These are phyloP conservation scores for Melinopterus prodromus DNA, from an alignment of 2,888 invertebrate species.

Conservation along the genomic window DNA sequence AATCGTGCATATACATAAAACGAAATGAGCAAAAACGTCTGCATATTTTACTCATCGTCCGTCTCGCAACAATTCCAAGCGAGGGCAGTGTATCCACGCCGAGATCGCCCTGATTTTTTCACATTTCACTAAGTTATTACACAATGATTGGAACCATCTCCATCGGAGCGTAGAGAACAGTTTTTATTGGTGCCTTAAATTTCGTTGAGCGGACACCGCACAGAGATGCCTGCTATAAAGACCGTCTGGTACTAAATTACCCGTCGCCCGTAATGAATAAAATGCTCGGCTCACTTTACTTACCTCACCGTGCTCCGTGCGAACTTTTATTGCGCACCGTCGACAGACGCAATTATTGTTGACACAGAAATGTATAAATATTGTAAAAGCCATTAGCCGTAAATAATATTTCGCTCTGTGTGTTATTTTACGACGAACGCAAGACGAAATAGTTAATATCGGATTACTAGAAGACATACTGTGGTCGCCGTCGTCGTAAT, in stretches of 20 bases:
- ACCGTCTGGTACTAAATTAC: not conserved
- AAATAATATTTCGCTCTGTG: not conserved
- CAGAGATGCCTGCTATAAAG: not conserved
- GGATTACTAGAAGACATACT: not conserved
- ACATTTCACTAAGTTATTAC: conserved; percentile 4
- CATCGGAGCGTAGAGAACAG: conserved; percentile 4
- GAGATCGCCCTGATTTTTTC: not conserved
- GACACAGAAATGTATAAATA: not conserved
- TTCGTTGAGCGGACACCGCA: not conserved
- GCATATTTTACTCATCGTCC: not conserved
- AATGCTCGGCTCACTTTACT: not conserved
- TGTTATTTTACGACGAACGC: not conserved
- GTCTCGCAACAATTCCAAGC: not conserved
- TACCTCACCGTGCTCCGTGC: not conserved
- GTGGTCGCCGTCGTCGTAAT: not conserved
- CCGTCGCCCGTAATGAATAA: not conserved
- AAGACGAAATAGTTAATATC: not conserved
- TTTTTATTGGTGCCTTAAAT: not conserved
- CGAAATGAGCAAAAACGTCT: not conserved
- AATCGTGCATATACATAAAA: too few species aligned
- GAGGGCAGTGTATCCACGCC: not conserved
- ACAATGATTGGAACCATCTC: conserved; percentile 4
- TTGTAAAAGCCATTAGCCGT: not conserved
- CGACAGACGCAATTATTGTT: not conserved
- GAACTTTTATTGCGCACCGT: not conserved